A percentile compares a stretch with the other conserved stretches of the same genome.
These are phyloP conservation scores for Beris chalybata DNA, from an alignment of 2,888 invertebrate genomes.

Conservation along the genomic window DNA sequence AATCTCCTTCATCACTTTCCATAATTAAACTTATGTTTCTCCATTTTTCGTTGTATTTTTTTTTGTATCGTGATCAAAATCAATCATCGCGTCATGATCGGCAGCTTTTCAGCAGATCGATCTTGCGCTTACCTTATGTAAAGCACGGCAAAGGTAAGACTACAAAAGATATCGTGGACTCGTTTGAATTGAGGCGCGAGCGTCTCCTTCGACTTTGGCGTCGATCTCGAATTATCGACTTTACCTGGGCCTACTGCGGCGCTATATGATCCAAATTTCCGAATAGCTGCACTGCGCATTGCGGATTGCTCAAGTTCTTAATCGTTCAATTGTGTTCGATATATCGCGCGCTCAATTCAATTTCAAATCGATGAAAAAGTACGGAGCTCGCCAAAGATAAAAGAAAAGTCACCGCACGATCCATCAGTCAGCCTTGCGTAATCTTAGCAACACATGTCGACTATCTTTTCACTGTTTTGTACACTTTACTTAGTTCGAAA, in stretches of 20 bases:
- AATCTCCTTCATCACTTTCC: conserved; percentile 20
- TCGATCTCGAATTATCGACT: neutral
- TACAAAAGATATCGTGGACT: too few species aligned
- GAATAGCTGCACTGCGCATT: neutral
- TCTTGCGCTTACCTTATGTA: conserved; percentile 1
- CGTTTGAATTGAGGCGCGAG: too few species aligned
- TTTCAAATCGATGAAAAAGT: conserved; percentile 18
- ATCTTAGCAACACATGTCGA: conserved; percentile 29
- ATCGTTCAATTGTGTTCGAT: conserved; percentile 23
- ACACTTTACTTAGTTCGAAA: neutral
- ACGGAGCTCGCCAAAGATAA: conserved; percentile 22
- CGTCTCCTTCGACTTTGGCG: too few species aligned
- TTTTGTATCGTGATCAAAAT: conserved; percentile 1
- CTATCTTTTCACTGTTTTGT: conserved; percentile 14
- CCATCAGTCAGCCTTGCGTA: conserved; percentile 30
- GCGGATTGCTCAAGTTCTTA: conserved; percentile 24
- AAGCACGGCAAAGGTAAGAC: too few species aligned
- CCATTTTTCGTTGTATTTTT: neutral
- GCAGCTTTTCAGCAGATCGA: conserved; percentile 23
- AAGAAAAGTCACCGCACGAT: conserved; percentile 30
- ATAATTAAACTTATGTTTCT: conserved; percentile 21
- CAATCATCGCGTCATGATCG: conserved; percentile 8
- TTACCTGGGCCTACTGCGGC: conserved; percentile 17
- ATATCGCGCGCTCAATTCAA: conserved; percentile 21
- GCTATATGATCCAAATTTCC: neutral